Evolutionary conservation across 2,113 vertebrate genomes (phyloP).

Genomic region (Corythoichthys haematopterus): DNA sequence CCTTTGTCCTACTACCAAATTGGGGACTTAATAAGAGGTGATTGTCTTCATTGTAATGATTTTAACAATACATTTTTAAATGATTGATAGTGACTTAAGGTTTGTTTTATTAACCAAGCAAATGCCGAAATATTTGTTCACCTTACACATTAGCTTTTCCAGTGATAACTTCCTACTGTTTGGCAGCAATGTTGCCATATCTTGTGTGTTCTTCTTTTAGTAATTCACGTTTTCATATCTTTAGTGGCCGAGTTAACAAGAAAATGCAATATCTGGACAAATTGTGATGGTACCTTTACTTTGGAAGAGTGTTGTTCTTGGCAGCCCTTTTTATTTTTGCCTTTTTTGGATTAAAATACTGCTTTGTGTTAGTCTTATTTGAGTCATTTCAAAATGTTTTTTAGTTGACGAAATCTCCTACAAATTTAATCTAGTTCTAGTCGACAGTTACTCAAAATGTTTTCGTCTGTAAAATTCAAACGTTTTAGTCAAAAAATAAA

Average conservation of each 20-base stretch:
- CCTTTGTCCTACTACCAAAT: conserved; percentile 93
- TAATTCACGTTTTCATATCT: background rate
- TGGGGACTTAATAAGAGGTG: conserved; percentile 90
- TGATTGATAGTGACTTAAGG: background rate
- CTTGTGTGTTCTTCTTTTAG: background rate
- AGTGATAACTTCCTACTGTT: background rate
- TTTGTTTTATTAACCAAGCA: background rate
- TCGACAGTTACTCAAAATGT: no score
- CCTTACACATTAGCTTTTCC: background rate
- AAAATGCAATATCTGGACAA: no score
- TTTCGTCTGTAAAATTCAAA: no score
- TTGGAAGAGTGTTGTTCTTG: no score
- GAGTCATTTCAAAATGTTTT: no score
- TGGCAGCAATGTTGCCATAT: background rate
- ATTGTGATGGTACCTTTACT: no score
- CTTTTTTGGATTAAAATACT: no score
- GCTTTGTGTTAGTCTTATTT: no score
- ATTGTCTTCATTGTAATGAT: background rate
- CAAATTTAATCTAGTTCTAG: no score
- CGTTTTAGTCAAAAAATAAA: no score
- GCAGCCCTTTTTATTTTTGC: no score
- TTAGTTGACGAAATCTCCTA: no score
- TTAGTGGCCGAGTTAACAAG: background rate
- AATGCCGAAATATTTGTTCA: background rate
- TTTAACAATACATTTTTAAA: background rate